phyloP scores from a whole-genome alignment of 2,797 vertebrate genomes.

The Delichon dasypus region DNA sequence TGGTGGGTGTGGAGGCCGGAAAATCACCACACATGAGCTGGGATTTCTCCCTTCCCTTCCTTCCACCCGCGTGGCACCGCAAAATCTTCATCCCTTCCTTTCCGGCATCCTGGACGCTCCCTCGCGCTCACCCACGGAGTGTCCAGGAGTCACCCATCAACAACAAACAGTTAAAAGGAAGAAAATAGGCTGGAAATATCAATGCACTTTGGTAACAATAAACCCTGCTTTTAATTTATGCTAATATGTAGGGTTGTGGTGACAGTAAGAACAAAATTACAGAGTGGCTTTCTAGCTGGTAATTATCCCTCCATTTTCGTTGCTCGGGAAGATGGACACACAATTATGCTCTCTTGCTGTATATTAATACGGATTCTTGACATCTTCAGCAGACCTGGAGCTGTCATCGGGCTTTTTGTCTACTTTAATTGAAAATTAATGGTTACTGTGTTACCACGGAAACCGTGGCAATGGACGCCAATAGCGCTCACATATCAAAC shows the following conservation, averaged over 20 bases:
- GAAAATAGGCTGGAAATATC: conserved; percentile 81
- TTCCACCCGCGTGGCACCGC: conserved; percentile 35
- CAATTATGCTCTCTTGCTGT: conserved; percentile 99
- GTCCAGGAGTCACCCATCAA: conserved; percentile 76
- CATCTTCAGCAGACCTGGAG: conserved; percentile 99
- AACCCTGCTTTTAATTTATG: conserved; percentile 87
- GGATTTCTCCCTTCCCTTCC: not conserved
- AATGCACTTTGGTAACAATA: conserved; percentile 85
- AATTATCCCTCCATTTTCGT: conserved; percentile 87
- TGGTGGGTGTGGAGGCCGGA: rapidly evolving
- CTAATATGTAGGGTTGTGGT: conserved; percentile 86
- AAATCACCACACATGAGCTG: not conserved
- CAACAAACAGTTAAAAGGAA: conserved; percentile 84
- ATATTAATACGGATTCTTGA: conserved; percentile 99
- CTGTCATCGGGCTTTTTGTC: conserved; percentile 99
- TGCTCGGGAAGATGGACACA: conserved; percentile 94
- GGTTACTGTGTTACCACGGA: conserved; percentile 98
- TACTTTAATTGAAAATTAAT: conserved; percentile 99
- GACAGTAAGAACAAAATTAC: conserved; percentile 87
- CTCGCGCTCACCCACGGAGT: conserved; percentile 49
- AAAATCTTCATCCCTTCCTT: not conserved
- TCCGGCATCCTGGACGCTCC: not conserved
- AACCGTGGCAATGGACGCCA: conserved; percentile 89
- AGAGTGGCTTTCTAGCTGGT: conserved; percentile 87
- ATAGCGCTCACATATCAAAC: conserved; percentile 87